Evolutionary conservation across 1,140 invertebrate species (phyloP).

Genomic region (Hycleus cichorii): DNA sequence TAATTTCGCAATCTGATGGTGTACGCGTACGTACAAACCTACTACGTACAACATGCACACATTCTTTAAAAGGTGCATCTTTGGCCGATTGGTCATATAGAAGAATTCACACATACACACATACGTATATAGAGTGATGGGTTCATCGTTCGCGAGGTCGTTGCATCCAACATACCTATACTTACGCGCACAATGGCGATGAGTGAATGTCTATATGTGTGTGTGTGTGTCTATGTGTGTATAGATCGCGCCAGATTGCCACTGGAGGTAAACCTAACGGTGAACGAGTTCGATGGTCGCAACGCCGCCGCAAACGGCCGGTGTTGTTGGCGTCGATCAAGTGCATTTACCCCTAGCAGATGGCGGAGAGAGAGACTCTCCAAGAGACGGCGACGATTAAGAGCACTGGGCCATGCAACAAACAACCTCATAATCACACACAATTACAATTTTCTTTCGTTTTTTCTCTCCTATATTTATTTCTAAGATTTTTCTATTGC

Average conservation of each 20-base stretch:
- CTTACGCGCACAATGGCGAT: neutral
- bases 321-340: neutral
- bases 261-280: constrained; percentile 30
- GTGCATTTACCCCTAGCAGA: constrained; percentile 22
- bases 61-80: too few species aligned
- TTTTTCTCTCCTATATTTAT: too few species aligned
- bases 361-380: neutral
- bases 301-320: constrained; percentile 9
- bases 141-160: constrained; percentile 26
- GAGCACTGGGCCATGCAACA: too few species aligned
- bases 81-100: too few species aligned
- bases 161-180: constrained; percentile 14
- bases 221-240: constrained; percentile 10
- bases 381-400: too few species aligned
- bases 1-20: too few species aligned
- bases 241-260: constrained; percentile 23
- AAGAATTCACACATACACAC: neutral
- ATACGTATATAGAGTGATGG: neutral
- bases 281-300: constrained; percentile 25
- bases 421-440: too few species aligned
- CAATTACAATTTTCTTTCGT: too few species aligned
- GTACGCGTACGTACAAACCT: too few species aligned
- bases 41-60: too few species aligned
- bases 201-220: neutral
- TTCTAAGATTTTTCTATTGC: too few species aligned